Evolutionary conservation across 2,113 vertebrate species (phyloP).

Genomic region (Caretta caretta): DNA sequence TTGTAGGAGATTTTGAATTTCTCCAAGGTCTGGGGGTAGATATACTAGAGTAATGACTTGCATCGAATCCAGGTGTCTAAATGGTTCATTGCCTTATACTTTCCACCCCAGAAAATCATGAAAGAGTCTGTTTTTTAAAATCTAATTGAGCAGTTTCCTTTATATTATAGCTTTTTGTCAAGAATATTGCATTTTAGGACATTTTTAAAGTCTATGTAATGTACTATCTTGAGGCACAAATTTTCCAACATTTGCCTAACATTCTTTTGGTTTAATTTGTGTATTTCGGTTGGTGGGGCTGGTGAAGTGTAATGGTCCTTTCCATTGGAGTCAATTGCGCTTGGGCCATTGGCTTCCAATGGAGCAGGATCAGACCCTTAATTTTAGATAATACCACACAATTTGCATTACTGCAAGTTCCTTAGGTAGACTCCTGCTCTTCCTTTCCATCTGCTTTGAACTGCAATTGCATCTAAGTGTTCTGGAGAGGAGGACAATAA

Average conservation of each 20-base stretch:
- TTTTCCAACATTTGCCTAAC: neutral
- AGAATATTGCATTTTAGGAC: neutral
- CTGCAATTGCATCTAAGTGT: neutral
- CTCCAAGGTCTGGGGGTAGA: neutral
- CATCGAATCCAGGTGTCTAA: neutral
- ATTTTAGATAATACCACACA: neutral
- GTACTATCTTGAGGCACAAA: neutral
- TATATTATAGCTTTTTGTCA: neutral
- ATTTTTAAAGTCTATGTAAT: neutral
- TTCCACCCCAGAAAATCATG: neutral
- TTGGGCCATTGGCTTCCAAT: neutral
- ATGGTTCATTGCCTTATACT: neutral
- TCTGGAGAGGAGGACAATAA: neutral
- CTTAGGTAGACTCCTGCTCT: neutral
- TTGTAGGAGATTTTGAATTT: too few relatives aligned
- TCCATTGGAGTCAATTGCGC: too few relatives aligned
- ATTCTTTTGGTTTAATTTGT: too few relatives aligned
- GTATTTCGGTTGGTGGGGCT: too few relatives aligned
- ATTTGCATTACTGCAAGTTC: neutral
- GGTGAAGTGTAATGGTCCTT: too few relatives aligned
- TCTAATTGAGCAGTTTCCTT: neutral
- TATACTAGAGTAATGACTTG: neutral
- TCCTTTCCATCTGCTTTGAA: neutral
- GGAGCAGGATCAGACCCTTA: neutral
- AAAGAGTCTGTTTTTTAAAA: accelerated